Percentiles rank a stretch among this genome's conserved stretches.
Evolutionary conservation across 2,888 invertebrate genomes (phyloP).

Genomic region (Tanypteryx hageni): DNA sequence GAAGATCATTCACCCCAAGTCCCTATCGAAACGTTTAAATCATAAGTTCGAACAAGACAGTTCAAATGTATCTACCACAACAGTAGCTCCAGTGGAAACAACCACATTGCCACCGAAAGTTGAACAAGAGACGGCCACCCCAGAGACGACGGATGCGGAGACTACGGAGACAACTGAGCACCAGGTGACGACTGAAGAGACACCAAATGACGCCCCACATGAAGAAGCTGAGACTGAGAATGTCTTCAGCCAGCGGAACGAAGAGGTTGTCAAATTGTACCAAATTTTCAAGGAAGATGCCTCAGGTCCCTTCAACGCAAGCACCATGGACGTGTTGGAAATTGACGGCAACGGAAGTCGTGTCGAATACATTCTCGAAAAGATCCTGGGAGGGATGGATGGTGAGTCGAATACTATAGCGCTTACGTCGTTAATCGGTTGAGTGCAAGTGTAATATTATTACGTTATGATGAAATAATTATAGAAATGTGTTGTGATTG

Average conservation of each 20-base stretch:
- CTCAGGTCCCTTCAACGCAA: conserved; percentile 60
- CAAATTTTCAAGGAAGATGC: neutral
- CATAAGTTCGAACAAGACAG: too few species aligned
- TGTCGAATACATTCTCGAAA: conserved; percentile 44
- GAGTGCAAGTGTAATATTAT: too few species aligned
- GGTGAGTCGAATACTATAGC: conserved; percentile 21
- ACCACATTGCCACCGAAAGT: neutral
- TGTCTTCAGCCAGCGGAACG: neutral
- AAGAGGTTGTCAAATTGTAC: conserved; percentile 7
- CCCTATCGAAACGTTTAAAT: too few species aligned
- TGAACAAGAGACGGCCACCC: neutral
- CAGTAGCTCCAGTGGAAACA: neutral
- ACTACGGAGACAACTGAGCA: neutral
- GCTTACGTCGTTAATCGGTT: too few species aligned
- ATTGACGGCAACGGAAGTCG: neutral
- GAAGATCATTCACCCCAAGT: neutral
- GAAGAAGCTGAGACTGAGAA: neutral
- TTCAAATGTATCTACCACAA: neutral
- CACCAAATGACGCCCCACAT: neutral
- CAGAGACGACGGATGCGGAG: neutral
- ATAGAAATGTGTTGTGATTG: too few species aligned
- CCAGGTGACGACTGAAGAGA: neutral
- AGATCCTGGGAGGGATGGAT: conserved; percentile 46
- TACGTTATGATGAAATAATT: too few species aligned
- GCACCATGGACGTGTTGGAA: conserved; percentile 48